A percentile compares a stretch with the other conserved stretches of the same genome.
Evolutionary conservation across 1,140 invertebrate species (phyloP).

Genomic region (Halyomorpha halys): DNA sequence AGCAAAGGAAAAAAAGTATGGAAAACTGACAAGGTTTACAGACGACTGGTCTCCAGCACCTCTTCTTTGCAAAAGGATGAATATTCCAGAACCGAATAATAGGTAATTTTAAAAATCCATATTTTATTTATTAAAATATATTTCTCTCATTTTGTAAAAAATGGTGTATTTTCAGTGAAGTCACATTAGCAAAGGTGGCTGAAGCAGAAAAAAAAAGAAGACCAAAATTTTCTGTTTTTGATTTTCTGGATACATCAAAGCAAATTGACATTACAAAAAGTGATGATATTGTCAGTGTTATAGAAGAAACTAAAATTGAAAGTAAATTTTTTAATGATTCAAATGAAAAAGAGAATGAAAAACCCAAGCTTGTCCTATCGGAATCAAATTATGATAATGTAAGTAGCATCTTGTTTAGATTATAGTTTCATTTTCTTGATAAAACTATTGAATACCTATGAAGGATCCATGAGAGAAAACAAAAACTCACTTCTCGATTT

Average conservation of each 20-base stretch:
- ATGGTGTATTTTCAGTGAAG: background rate
- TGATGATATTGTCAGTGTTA: conserved; percentile 2
- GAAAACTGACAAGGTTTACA: conserved; percentile 60
- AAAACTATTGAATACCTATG: no score
- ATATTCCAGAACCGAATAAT: conserved; percentile 52
- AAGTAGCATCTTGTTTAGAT: no score
- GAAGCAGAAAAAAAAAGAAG: conserved; percentile 35
- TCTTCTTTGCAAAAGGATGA: conserved; percentile 85
- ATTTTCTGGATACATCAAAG: conserved; percentile 51
- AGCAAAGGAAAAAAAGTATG: conserved; percentile 71
- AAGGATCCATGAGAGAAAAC: no score
- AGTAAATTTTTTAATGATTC: background rate
- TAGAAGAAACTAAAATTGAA: background rate
- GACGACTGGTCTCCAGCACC: conserved; percentile 74
- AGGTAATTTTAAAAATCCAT: background rate
- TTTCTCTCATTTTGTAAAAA: background rate
- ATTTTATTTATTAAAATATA: background rate
- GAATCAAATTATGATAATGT: background rate
- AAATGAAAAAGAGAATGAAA: no score
- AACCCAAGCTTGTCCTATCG: no score
- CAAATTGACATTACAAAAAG: conserved; percentile 25
- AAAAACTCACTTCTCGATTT: no score
- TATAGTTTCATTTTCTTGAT: no score
- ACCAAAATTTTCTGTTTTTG: conserved; percentile 61
- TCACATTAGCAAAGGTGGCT: background rate